Conservation (phyloP, 2,113 vertebrate genomes). For the Gopherus flavomarginatus region DNA sequence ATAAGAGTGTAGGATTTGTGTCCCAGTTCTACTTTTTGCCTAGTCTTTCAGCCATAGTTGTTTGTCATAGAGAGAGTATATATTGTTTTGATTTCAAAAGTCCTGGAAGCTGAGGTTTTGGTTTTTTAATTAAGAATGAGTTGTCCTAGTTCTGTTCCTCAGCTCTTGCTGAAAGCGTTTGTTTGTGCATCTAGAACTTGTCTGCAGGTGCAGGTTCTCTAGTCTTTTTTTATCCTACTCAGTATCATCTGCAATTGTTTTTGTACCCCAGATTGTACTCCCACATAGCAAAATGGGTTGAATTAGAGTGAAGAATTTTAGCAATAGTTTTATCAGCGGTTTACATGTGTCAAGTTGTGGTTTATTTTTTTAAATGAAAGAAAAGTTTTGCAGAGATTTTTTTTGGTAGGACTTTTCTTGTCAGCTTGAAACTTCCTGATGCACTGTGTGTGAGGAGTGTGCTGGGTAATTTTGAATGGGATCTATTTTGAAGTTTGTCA, state of each 20-base stretch:
- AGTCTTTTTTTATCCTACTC: not conserved
- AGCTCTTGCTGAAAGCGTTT: not conserved
- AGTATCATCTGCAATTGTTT: not conserved
- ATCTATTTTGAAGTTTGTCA: not conserved
- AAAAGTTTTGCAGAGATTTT: rapidly evolving
- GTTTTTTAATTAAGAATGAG: not conserved
- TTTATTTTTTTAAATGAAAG: not conserved
- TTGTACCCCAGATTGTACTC: not conserved
- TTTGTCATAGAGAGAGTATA: not conserved
- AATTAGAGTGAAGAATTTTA: not conserved
- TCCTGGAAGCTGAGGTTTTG: not conserved
- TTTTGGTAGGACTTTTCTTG: not conserved
- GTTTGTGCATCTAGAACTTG: not conserved
- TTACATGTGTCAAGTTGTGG: not conserved
- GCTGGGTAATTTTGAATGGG: not conserved
- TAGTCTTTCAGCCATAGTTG: not conserved
- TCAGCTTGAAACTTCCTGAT: not conserved
- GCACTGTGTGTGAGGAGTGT: not conserved
- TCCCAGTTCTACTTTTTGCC: not conserved
- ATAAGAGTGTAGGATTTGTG: not conserved
- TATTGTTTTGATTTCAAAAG: not conserved
- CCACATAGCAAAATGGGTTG: not conserved
- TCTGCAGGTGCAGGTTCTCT: rapidly evolving
- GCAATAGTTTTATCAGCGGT: not conserved
- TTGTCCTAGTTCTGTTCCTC: not conserved